Base-by-base conservation (phyloP, 2,113 vertebrate species). In the Limanda limanda region DNA sequence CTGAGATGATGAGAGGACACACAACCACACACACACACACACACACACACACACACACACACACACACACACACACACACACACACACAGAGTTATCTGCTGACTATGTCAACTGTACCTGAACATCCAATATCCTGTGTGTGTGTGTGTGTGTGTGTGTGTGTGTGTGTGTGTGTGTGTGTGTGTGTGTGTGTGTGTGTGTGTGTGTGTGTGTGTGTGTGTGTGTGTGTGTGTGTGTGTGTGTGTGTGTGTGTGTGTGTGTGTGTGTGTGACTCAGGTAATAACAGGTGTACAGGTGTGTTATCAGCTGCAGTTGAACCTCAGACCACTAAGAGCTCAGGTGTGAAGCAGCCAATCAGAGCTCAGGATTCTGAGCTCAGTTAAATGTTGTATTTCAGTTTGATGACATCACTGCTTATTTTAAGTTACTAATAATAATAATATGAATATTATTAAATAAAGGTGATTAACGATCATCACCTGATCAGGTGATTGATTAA, bases 281-380 rank as follows among this genome's bases (percentile, higher is more conserved):
- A 86, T 83, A 23, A 73, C 79, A 78, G 84, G 74, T 82, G 61
- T 79, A 0, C 70, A 83, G 74, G 70, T 80, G 61, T 85, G 60
- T 81, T 68, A 85, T 86, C 72, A 55, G 18, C 37, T 64, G 64
- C 60, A 59, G 42, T 24, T 65, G 15, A 60, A 18, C 72, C 75
- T 84, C 82, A 72, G 69, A 74, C 42, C 42, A 35, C 68, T 9
- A 57, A 78, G 62, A 48, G 62, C 61, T 78, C 57, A 61, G 48
- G 10, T 24, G 56, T 57, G 40, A 13, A 45, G 54, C 54, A 24
- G 21, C 54, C 51, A 52, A 52, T 52, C 51, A 52, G 51, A 52
- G 51, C 4, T 1, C 48, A 51, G 48, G 48, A 51, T 15, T 20
- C 15, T 17, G 48, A 51, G 14, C 17, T 20, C 48, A 51, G 48